A percentile compares a stretch with the other conserved stretches of the same genome.
These are phyloP conservation scores for Drosophila leonis DNA, from an alignment of 2,888 invertebrate genomes.

Conservation along the genomic window DNA sequence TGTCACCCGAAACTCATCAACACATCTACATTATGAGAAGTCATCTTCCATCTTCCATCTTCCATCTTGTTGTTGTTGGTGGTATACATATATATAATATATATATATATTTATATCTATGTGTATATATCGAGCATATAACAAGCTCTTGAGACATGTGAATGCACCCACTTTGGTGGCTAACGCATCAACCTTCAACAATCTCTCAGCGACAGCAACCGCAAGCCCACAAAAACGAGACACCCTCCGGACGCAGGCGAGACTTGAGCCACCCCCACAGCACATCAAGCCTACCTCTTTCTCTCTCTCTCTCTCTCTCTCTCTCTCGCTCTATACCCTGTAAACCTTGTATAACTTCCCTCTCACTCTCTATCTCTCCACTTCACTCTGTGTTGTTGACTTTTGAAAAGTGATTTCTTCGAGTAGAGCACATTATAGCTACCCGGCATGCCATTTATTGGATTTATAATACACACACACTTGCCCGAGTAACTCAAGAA, in stretches of 20 bases:
- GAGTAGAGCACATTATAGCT: slow-evolving; percentile 79
- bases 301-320: not conserved
- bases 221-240: slow-evolving; percentile 51
- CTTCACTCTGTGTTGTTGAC: slow-evolving; percentile 66
- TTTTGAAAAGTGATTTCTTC: slow-evolving; percentile 79
- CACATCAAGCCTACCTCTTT: slow-evolving; percentile 4
- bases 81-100: slow-evolving; percentile 29
- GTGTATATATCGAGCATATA: slow-evolving; percentile 82
- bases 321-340: not conserved
- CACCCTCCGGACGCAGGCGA: slow-evolving; percentile 57
- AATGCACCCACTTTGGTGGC: slow-evolving; percentile 84
- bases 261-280: slow-evolving; percentile 32
- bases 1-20: slow-evolving; percentile 78
- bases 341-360: not conserved
- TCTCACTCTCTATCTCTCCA: not conserved
- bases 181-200: slow-evolving; percentile 63
- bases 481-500: slow-evolving; percentile 16
- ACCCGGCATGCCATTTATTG: slow-evolving; percentile 78
- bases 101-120: slow-evolving; percentile 25
- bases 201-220: slow-evolving; percentile 47
- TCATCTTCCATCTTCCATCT: slow-evolving; percentile 19
- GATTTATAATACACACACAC: slow-evolving; percentile 51
- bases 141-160: slow-evolving; percentile 85
- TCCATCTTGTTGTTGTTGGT: slow-evolving; percentile 29
- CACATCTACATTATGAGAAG: slow-evolving; percentile 61